phyloP scores from a whole-genome alignment of 2,797 vertebrate genomes.

The Lates japonicus region DNA sequence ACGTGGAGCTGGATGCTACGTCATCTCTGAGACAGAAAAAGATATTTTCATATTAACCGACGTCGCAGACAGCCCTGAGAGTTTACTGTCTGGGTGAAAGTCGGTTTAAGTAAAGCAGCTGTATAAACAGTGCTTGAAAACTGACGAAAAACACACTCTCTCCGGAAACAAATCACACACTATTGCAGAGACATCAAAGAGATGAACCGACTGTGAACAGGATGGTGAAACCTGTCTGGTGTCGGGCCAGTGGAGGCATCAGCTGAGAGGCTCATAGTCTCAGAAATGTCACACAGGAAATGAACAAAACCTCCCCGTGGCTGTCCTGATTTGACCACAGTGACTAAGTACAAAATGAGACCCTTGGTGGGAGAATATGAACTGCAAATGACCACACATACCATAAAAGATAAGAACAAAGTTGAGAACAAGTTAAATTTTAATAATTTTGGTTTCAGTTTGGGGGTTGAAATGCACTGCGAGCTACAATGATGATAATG shows the following conservation, averaged over 20 bases:
- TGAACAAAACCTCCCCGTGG: constrained; percentile 20
- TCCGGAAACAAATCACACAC: constrained; percentile 3
- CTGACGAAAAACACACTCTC: background rate
- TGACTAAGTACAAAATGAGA: background rate
- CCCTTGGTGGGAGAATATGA: background rate
- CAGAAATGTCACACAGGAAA: constrained; percentile 45
- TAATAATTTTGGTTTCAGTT: background rate
- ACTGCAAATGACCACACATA: background rate
- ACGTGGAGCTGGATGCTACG: constrained; percentile 92
- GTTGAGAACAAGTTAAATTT: background rate
- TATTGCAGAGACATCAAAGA: constrained; percentile 3
- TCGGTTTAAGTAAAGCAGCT: constrained; percentile 32
- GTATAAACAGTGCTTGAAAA: constrained; percentile 31
- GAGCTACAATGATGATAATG: too few relatives aligned
- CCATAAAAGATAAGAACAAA: background rate
- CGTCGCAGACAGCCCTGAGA: background rate
- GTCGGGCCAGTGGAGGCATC: background rate
- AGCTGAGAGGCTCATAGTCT: constrained; percentile 28
- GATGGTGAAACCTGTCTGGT: constrained; percentile 15
- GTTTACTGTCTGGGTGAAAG: constrained; percentile 13
- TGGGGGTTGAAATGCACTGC: background rate
- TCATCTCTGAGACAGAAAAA: constrained; percentile 86
- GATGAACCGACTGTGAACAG: background rate
- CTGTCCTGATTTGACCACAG: background rate
- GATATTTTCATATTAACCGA: background rate